Evolutionary conservation across 2,113 vertebrate genomes (phyloP).

Genomic region (Taxidea taxus): DNA sequence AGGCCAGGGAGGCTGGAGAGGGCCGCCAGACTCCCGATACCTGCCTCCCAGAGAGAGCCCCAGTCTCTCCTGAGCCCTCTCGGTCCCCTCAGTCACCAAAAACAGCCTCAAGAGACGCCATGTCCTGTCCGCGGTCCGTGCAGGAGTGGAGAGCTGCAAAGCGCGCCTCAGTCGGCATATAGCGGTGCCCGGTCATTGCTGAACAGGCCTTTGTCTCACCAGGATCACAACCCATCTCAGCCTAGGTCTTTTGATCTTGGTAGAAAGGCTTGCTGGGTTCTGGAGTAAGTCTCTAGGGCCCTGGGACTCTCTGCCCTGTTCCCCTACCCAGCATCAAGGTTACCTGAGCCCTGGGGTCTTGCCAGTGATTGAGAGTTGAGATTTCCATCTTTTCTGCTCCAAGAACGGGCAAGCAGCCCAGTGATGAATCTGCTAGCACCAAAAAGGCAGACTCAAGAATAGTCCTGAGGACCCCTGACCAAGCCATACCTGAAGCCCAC

Average conservation of each 20-base stretch:
- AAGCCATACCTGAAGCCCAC: neutral
- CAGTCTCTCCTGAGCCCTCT: neutral
- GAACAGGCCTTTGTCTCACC: neutral
- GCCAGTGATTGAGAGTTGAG: neutral
- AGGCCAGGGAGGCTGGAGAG: neutral
- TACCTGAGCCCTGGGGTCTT: neutral
- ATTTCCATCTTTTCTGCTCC: neutral
- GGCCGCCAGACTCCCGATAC: neutral
- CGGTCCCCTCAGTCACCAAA: neutral
- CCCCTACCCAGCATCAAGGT: neutral
- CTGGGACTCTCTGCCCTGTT: neutral
- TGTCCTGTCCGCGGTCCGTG: neutral
- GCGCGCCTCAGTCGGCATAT: no score
- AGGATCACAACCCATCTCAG: neutral
- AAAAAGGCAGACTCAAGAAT: neutral
- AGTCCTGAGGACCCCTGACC: neutral
- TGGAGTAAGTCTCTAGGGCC: neutral
- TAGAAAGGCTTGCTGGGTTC: neutral
- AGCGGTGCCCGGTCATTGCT: neutral
- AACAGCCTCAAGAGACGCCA: accelerated
- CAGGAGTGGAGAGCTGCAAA: neutral
- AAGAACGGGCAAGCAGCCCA: neutral
- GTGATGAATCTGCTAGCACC: neutral
- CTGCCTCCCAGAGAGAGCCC: neutral
- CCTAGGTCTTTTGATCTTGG: neutral